Base-by-base conservation (phyloP, 2,797 vertebrate species). In the Galago senegalensis region DNA sequence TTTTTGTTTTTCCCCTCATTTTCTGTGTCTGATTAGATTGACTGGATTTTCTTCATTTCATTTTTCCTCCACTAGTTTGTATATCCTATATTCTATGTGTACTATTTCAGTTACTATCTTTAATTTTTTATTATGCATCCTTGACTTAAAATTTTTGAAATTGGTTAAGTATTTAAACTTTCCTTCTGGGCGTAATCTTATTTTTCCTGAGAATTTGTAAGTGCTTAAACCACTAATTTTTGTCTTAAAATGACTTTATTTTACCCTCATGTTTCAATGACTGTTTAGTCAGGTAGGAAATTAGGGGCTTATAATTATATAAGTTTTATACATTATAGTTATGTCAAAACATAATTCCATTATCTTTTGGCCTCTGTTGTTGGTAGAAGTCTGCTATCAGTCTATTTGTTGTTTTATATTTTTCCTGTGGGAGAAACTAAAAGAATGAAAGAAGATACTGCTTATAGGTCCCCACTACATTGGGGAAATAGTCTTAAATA, bases 211-310 rank as follows among this genome's bases (percentile, higher is more conserved):
- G n/a, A 12, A 9, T 91, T 56, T 69, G 7, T 69, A 58, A 67
- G 6, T 56, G 17, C 25, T 70, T 82, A 80, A 96, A 75, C 23
- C n/a, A 34, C 46, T 67, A 46, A 61, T 76, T 96, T 90, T 76
- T 84, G 43, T 70, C 61, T 81, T 77, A 58, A 86, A 31, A 77
- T 67, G n/a, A 12, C 65, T 88, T 94, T 75, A 92, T 94, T 94
- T 92, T 84, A 20, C 61, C n/a, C 25, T 29, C 34, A 23, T 72
- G 61, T 25, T 77, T 87, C 65, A 88, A 53, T 87, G 34, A 76
- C 84, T 94, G 31, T 93, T 93, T 94, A 76, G 60, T 49, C 73
- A 34, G 73, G 37, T 85, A 87, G 77, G 29, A 87, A 90, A 72
- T 65, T 77, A 12, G 87, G 61, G 43, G 31, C 49, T 87, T 9